Evolutionary conservation across 2,797 vertebrate species (phyloP).

Genomic region (Xenentodon cancila): DNA sequence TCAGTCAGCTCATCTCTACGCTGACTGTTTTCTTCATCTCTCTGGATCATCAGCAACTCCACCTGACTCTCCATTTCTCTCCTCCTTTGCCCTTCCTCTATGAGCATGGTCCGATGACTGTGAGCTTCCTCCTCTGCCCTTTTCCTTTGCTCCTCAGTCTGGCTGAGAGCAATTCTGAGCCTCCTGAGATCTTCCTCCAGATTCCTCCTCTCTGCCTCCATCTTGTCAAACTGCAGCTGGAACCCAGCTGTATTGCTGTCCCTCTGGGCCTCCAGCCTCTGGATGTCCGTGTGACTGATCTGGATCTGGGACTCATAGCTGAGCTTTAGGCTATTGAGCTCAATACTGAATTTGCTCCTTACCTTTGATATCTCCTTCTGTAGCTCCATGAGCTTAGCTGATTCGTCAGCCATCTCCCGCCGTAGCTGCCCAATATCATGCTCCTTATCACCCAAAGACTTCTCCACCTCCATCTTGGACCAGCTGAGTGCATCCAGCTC

Average conservation of each 20-base stretch:
- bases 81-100: constrained; percentile 85
- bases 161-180: constrained; percentile 79
- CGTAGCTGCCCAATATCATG: constrained; percentile 89
- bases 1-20: constrained; percentile 86
- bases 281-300: constrained; percentile 88
- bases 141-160: constrained; percentile 83
- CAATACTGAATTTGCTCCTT: constrained; percentile 91
- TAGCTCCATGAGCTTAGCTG: constrained; percentile 85
- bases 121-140: constrained; percentile 82
- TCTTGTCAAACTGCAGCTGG: constrained; percentile 83
- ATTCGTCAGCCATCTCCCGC: constrained; percentile 88
- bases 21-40: constrained; percentile 80
- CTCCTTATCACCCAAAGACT: constrained; percentile 88
- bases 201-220: constrained; percentile 86
- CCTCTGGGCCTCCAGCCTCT: constrained; percentile 88
- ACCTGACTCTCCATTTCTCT: constrained; percentile 89
- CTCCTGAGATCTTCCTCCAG: constrained; percentile 89
- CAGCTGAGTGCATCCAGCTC: constrained; percentile 91
- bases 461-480: constrained; percentile 93
- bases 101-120: constrained; percentile 81
- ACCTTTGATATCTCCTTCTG: constrained; percentile 91
- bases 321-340: constrained; percentile 94
- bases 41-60: constrained; percentile 83
- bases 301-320: constrained; percentile 94
- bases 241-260: constrained; percentile 86